Percentiles rank a stretch among this genome's conserved stretches.
phyloP scores from a whole-genome alignment of 2,888 invertebrate genomes.

The Eupithecia pulchellata region DNA sequence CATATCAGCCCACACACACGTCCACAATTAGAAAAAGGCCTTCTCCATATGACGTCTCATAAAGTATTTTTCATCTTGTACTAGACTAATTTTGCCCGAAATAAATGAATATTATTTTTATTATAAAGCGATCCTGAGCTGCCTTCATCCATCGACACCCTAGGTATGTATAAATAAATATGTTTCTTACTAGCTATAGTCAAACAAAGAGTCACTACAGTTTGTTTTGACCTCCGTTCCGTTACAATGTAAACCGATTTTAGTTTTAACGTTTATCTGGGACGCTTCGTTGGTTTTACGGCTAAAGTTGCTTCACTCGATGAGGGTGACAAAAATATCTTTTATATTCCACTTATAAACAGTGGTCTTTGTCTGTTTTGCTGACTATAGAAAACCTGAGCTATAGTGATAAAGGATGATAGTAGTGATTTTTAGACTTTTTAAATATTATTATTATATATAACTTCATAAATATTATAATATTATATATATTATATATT shows the following conservation, averaged over 20 bases:
- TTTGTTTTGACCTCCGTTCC: slow-evolving; percentile 15
- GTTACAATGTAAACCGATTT: slow-evolving; percentile 20
- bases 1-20: too few relatives aligned
- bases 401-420: slow-evolving; percentile 13
- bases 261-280: slow-evolving; percentile 74
- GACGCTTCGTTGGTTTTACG: slow-evolving; percentile 78
- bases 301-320: slow-evolving; percentile 68
- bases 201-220: neutral
- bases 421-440: neutral
- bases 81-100: too few relatives aligned
- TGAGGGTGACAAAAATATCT: slow-evolving; percentile 63
- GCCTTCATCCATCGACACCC: neutral
- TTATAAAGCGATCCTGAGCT: too few relatives aligned
- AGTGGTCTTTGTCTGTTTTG: slow-evolving; percentile 34
- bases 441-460: neutral
- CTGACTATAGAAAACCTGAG: slow-evolving; percentile 4
- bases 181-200: neutral
- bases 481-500: too few relatives aligned
- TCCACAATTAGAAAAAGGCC: too few relatives aligned
- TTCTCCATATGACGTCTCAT: too few relatives aligned
- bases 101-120: too few relatives aligned
- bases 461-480: too few relatives aligned
- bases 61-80: too few relatives aligned
- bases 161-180: neutral
- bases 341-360: slow-evolving; percentile 50